Base-by-base conservation (phyloP, 2,888 invertebrate species). In the Netelia melanura region DNA sequence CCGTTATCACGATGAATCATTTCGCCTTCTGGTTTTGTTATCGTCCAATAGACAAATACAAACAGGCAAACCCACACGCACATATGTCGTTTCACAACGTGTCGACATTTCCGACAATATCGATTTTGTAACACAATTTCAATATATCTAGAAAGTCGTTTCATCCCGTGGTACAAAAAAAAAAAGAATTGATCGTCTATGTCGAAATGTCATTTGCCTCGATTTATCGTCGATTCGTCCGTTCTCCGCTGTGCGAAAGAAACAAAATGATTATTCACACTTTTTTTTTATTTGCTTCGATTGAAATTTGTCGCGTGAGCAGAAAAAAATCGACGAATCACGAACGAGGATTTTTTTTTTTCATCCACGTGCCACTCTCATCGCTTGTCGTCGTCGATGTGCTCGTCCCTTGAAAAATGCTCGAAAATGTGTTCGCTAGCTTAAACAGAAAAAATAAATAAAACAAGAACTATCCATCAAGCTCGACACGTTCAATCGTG, bases 1-100 rank as follows among this genome's bases (percentile, higher is more conserved):
- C 64, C 11, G 71, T 76, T 76, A 84, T 76, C 71, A 38, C 79
- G 23, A 76, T 84, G 84, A 84, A 25, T 84, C 84, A 76, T 62
- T 61, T 23, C 62, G 44, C n/a, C 11, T 10, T 14, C 48, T 48
- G 48, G 48, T 14, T 48, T 48, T 11, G 11, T 14, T 48, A 48
- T 48, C 48, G 14, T 38, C 38, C 38, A 38, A 38, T 38, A 6
- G 38, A 38, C 6, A 38, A 38, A 38, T 6, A 38, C 38, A 6
- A 38, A 38, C 38, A 38, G 38, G 38, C 38, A 38, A 38, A 38
- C 6, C 38, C 5, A 38, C 38, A 38, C 38, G 0, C 38, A 6
- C 38, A 38, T 38, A 38, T 6, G 38, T 38, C 6, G 38, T 38
- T 38, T 6, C 38, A 38, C 38, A 38, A 38, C 5, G 38, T 38